Evolutionary conservation across 2,113 vertebrate species (phyloP).

Genomic region (Hystrix brachyura): DNA sequence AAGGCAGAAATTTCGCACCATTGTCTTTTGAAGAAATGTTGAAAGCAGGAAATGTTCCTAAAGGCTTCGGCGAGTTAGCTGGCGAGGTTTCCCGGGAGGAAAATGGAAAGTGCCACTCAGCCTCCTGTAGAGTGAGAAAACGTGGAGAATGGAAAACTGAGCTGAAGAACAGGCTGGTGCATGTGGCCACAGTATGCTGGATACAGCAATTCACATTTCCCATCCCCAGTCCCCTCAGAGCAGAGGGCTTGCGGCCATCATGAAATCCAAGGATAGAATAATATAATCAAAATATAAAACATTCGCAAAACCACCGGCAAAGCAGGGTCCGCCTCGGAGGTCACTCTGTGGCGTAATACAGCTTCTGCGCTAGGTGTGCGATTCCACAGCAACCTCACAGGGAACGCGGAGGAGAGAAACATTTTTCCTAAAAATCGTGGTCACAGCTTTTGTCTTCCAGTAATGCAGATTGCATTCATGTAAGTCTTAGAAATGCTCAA

Average conservation of each 20-base stretch:
- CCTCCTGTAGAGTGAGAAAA: background rate
- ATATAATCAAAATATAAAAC: background rate
- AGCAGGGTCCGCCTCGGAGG: background rate
- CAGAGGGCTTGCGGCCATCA: background rate
- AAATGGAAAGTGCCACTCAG: background rate
- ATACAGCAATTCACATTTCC: background rate
- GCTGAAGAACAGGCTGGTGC: background rate
- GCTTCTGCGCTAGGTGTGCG: background rate
- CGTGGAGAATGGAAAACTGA: background rate
- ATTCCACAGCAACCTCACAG: background rate
- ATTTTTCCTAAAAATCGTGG: background rate
- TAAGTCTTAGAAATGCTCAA: background rate
- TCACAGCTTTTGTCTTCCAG: background rate
- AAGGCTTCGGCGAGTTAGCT: background rate
- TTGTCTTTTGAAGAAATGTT: background rate
- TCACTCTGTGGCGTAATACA: background rate
- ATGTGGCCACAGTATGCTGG: background rate
- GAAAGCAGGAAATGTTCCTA: background rate
- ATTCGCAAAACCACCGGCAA: no score
- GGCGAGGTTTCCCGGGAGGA: background rate
- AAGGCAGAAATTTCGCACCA: background rate
- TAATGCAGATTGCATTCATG: background rate
- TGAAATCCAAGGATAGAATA: background rate
- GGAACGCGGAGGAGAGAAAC: background rate
- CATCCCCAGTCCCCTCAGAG: background rate